Evolutionary conservation across 2,888 invertebrate species (phyloP), one percentile per base, ranked within the genome.

Genomic region (Anorthoa munda): DNA sequence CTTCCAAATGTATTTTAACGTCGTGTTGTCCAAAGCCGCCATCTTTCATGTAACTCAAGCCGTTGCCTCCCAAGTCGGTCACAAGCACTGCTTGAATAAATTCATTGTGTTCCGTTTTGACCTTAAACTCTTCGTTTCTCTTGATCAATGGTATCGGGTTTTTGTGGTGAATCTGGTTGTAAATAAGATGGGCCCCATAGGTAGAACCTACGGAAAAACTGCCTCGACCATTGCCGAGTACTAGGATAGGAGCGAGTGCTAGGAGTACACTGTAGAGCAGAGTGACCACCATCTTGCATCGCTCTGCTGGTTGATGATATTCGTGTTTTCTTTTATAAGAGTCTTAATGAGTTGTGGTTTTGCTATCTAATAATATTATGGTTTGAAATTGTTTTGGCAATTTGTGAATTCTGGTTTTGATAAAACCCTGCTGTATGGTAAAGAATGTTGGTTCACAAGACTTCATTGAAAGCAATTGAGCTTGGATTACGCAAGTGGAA

Each of bases 1-100:
- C 77, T 58, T 87, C 77, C 18, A 92, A 75, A 53, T 84, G 85
- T 3, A 92, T 86, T 0, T 87, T 87, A 1, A 91, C 89, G 7
- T 76, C 75, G 1, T 48, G 75, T 17, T 67, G 61, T 0, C 89
- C 89, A 18, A 91, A 18, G 0, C 91, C 90, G 0, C 90, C 91
- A 1, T 78, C 26, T 1, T 72, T 75, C 18, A 90, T 77, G 15
- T 82, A 86, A 46, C 87, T 86, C 2, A 69, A 53, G 0, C 88
- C 88, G 48, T 83, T 55, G 0, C 89, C 90, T 46, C 83, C 74
- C 23, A 90, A 56, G 45, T 91, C 90, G 18, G 79, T 84, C 0
- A 90, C 86, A 0, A 73, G 2, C 0, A 91, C 69, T 0, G 84
- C 87, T n/a, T 75, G 77, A 5, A 90, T 89, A 2, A 72, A 0